phyloP scores from a whole-genome alignment of 37 sponge, comb jelly and placozoan species.

The Geodia barretti region DNA sequence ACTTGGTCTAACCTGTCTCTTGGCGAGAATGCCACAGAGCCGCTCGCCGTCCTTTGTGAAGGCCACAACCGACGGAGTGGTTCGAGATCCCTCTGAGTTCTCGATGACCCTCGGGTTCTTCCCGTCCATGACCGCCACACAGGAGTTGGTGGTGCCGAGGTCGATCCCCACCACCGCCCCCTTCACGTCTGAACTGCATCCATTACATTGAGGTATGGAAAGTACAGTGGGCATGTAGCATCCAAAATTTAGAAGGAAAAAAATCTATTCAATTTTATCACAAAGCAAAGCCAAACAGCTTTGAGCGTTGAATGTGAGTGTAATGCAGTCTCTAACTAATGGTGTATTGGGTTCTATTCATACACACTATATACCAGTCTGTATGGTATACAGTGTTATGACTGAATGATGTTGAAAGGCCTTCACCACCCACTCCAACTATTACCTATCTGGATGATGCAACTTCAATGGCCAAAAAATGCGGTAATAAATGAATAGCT shows the following conservation, averaged over 20 bases:
- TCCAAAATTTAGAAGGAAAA: background rate
- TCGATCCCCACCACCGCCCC: constrained; percentile 96
- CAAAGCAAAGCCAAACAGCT: background rate
- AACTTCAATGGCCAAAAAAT: too few species aligned
- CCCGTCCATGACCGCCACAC: constrained; percentile 99
- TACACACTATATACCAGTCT: too few species aligned
- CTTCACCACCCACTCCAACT: too few species aligned
- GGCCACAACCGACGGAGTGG: constrained; percentile 98
- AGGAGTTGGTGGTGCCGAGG: constrained; percentile 98
- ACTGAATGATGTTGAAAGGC: too few species aligned
- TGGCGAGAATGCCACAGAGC: constrained; percentile 89
- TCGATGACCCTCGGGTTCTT: constrained; percentile 95
- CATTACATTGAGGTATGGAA: background rate
- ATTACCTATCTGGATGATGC: too few species aligned
- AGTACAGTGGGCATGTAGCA: background rate
- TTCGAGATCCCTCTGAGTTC: constrained; percentile 94
- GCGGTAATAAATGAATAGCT: too few species aligned
- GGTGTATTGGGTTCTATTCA: too few species aligned
- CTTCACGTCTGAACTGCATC: constrained; percentile 58
- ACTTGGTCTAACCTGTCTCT: constrained; percentile 76
- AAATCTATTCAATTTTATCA: background rate
- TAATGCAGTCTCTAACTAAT: too few species aligned
- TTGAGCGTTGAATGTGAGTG: too few species aligned
- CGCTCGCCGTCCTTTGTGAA: constrained; percentile 94
- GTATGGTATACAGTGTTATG: too few species aligned